These are phyloP conservation scores for Dasyornis broadbenti DNA, from an alignment of 2,113 vertebrate species.

Conservation along the genomic window DNA sequence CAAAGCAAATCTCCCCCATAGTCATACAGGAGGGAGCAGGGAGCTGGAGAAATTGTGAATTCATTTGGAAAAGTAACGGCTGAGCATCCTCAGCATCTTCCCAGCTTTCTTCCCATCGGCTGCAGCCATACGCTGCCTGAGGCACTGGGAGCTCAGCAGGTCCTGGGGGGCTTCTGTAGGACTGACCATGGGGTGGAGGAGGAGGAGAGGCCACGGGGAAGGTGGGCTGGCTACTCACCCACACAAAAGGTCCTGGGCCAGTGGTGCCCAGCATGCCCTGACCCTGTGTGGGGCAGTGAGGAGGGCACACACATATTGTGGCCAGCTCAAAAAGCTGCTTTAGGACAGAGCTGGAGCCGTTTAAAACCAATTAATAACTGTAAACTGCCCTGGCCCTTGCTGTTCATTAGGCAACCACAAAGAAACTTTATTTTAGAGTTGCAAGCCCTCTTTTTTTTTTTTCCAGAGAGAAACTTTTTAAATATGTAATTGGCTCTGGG, in stretches of 20 bases:
- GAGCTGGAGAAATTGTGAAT: neutral
- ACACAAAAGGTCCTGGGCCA: neutral
- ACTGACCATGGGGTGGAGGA: neutral
- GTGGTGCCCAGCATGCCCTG: neutral
- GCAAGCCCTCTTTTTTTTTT: slow-evolving; percentile 9
- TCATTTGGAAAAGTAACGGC: neutral
- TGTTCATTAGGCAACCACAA: slow-evolving; percentile 60
- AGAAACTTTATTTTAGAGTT: slow-evolving; percentile 68
- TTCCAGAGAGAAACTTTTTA: slow-evolving; percentile 40
- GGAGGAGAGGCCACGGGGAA: neutral
- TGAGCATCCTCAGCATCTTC: neutral
- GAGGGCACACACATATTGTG: slow-evolving; percentile 5
- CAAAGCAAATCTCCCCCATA: neutral
- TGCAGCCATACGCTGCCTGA: neutral
- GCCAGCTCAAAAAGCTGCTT: slow-evolving; percentile 40
- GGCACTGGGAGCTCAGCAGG: rapidly evolving
- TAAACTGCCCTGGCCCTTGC: slow-evolving; percentile 39
- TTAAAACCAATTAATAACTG: slow-evolving; percentile 65
- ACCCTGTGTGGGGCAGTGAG: neutral
- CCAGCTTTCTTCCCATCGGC: rapidly evolving
- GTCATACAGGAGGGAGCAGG: neutral
- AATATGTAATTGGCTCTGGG: slow-evolving; percentile 70
- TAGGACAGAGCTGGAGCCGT: neutral
- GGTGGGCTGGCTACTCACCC: neutral
- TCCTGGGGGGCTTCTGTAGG: neutral